Percentiles rank a stretch among this genome's conserved stretches.
phyloP scores from a whole-genome alignment of 2,888 invertebrate species.

The Lucinisca nassula region DNA sequence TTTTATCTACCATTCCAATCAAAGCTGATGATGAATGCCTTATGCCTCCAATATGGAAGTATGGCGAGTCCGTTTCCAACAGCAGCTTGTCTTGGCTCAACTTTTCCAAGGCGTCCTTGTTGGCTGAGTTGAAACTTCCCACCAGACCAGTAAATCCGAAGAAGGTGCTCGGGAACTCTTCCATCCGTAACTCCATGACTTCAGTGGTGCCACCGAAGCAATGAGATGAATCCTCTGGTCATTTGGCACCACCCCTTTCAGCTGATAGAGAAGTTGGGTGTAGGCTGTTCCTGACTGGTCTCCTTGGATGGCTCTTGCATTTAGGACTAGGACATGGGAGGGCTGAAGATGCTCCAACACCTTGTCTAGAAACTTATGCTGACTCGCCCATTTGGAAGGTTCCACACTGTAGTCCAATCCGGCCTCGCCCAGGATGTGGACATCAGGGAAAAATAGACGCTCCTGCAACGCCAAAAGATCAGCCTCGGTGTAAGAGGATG shows the following conservation, averaged over 20 bases:
- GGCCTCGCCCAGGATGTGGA: neutral
- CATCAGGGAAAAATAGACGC: neutral
- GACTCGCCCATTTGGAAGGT: neutral
- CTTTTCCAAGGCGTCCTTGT: neutral
- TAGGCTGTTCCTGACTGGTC: neutral
- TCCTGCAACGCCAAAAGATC: neutral
- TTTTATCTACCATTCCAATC: neutral
- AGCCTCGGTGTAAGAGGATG: neutral
- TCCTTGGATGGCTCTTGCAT: conserved; percentile 2
- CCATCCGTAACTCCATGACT: neutral
- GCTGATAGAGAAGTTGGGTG: neutral
- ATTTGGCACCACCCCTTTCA: neutral
- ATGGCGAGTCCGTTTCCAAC: neutral
- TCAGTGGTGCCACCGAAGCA: neutral
- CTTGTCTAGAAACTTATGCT: neutral
- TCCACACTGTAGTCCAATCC: conserved; percentile 2
- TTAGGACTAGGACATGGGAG: neutral
- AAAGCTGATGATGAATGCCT: neutral
- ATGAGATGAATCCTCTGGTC: conserved; percentile 21
- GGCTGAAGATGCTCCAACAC: neutral
- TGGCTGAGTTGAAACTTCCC: neutral
- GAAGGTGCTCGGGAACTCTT: neutral
- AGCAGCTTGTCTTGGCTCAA: neutral
- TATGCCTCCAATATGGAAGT: neutral
- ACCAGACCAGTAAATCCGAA: conserved; percentile 13